Evolutionary conservation across 2,113 vertebrate species (phyloP).

Genomic region (Polyodon spathula): DNA sequence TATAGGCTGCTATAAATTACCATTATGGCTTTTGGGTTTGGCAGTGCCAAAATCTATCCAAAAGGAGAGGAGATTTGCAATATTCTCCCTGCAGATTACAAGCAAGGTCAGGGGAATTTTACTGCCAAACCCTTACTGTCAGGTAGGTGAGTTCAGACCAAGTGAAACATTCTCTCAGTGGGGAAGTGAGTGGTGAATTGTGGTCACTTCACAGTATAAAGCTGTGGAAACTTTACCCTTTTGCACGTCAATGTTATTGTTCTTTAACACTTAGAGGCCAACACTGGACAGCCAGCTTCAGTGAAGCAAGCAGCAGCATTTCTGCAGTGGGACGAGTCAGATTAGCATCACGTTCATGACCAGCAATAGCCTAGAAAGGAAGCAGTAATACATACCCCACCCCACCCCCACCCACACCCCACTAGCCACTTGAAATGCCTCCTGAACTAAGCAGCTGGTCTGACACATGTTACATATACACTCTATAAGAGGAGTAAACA

Average conservation of each 20-base stretch:
- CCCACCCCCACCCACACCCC: too few species aligned
- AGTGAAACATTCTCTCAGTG: neutral
- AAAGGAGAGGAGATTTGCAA: too few species aligned
- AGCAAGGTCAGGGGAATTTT: too few species aligned
- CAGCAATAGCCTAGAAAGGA: slow-evolving; percentile 21
- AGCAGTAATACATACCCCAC: neutral
- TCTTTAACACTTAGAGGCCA: neutral
- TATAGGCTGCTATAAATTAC: too few species aligned
- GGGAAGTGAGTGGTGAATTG: neutral
- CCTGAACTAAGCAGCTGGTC: slow-evolving; percentile 1
- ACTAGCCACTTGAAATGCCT: too few species aligned
- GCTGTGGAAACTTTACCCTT: neutral
- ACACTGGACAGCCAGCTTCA: neutral
- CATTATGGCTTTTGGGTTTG: too few species aligned
- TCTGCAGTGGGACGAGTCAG: slow-evolving; percentile 41
- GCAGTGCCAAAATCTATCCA: too few species aligned
- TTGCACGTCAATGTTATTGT: neutral
- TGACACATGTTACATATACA: neutral
- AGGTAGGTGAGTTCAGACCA: too few species aligned
- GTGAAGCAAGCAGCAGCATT: slow-evolving; percentile 30
- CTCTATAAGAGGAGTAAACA: slow-evolving; percentile 8
- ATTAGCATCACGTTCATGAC: slow-evolving; percentile 47
- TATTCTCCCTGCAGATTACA: too few species aligned
- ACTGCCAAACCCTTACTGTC: too few species aligned
- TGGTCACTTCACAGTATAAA: neutral